These are phyloP conservation scores for Ammodytes dubius DNA, from an alignment of 2,113 vertebrate species.

Conservation along the genomic window DNA sequence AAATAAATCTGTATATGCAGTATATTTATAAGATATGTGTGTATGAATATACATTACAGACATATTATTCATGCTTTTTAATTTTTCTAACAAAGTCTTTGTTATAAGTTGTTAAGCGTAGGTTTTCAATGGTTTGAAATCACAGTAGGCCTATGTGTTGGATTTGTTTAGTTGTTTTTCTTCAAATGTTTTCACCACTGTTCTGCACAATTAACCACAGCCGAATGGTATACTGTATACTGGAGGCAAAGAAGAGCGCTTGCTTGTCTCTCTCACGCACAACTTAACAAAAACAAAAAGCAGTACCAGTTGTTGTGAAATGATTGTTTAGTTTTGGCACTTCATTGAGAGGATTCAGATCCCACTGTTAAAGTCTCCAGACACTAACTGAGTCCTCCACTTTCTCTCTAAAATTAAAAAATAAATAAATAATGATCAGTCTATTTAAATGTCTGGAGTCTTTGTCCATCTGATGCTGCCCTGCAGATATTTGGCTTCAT, in stretches of 20 bases:
- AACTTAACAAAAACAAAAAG: not conserved
- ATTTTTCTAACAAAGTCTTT: not conserved
- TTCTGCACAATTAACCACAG: constrained; percentile 24
- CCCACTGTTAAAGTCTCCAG: too few relatives aligned
- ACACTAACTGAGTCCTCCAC: not conserved
- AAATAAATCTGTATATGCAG: too few relatives aligned
- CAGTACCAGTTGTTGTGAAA: not conserved
- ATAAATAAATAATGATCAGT: constrained; percentile 46
- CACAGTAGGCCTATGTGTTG: constrained; percentile 18
- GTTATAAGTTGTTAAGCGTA: not conserved
- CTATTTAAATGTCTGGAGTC: constrained; percentile 52
- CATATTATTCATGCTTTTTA: not conserved
- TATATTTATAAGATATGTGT: too few relatives aligned
- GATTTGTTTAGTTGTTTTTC: constrained; percentile 43
- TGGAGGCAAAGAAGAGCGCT: not conserved
- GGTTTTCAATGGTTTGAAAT: not conserved
- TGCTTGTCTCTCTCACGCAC: not conserved
- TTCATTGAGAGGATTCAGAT: not conserved
- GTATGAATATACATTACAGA: not conserved
- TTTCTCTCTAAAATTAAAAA: constrained; percentile 30
- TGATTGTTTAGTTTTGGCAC: constrained; percentile 7
- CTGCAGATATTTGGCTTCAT: constrained; percentile 68
- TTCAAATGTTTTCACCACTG: constrained; percentile 34
- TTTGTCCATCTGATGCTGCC: constrained; percentile 47
- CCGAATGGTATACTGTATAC: too few relatives aligned